Conservation (phyloP, 2,113 vertebrate species). For the Urocolius indicus region DNA sequence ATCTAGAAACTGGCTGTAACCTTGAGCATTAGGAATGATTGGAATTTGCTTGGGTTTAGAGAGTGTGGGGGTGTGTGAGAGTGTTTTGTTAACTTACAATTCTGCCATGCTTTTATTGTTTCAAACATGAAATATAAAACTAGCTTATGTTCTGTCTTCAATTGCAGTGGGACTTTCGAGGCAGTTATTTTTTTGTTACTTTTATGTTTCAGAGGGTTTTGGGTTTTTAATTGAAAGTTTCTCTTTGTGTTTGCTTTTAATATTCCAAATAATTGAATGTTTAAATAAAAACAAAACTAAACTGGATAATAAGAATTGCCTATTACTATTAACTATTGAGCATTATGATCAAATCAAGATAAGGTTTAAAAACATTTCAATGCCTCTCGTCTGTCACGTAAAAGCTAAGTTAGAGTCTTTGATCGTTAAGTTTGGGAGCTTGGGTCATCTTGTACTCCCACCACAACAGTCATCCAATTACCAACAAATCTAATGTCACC, state of each 20-base stretch:
- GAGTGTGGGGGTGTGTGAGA: background rate
- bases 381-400: background rate
- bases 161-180: conserved; percentile 45
- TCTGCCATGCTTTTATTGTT: conserved; percentile 21
- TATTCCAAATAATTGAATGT: conserved; percentile 20
- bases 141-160: conserved; percentile 56
- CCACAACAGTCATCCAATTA: background rate
- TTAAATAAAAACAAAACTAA: background rate
- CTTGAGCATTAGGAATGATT: conserved; percentile 57
- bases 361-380: background rate
- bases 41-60: conserved; percentile 66
- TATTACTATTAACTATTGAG: conserved; percentile 3
- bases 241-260: conserved; percentile 9
- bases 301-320: background rate
- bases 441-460: background rate
- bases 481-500: background rate
- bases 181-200: conserved; percentile 61
- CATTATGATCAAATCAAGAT: background rate
- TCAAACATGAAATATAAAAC: conserved; percentile 30
- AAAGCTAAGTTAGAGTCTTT: background rate
- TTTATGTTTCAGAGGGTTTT: background rate
- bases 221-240: background rate
- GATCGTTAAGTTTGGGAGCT: background rate
- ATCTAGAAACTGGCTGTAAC: conserved; percentile 54
- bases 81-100: conserved; percentile 49